phyloP scores from a whole-genome alignment of 2,113 vertebrate genomes.

The Gymnobelideus leadbeateri region DNA sequence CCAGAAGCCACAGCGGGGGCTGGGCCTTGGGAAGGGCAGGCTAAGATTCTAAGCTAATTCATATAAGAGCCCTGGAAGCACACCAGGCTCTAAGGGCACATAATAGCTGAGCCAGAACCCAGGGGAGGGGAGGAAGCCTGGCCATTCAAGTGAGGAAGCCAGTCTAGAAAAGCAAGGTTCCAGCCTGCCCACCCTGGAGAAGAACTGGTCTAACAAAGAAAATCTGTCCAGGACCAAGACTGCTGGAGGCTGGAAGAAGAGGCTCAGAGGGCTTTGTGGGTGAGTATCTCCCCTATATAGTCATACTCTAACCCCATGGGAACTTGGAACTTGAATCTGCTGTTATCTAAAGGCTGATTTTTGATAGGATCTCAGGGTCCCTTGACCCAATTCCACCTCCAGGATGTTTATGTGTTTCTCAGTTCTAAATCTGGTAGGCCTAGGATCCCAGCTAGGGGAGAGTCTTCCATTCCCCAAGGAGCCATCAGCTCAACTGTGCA shows the following conservation, averaged over 20 bases:
- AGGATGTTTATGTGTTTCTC: neutral
- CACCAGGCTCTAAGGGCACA: neutral
- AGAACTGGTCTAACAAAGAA: neutral
- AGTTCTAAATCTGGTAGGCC: neutral
- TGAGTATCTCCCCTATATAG: slow-evolving; percentile 27
- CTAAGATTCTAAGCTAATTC: neutral
- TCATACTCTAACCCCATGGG: neutral
- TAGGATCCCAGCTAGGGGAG: neutral
- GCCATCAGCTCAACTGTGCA: neutral
- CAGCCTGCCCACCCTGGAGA: neutral
- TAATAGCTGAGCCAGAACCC: neutral
- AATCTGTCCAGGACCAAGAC: neutral
- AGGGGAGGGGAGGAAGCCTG: neutral
- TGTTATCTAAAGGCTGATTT: neutral
- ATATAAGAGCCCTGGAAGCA: slow-evolving; percentile 61
- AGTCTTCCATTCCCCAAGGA: neutral
- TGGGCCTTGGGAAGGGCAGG: slow-evolving; percentile 8
- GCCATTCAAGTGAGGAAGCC: neutral
- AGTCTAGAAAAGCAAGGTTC: neutral
- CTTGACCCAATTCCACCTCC: neutral
- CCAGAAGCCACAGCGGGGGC: slow-evolving; percentile 2
- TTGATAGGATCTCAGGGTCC: neutral
- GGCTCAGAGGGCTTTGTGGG: neutral
- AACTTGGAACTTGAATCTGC: neutral
- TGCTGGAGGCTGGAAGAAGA: slow-evolving; percentile 1